Base-by-base conservation (phyloP, 2,113 vertebrate species). In the Pitta sordida region DNA sequence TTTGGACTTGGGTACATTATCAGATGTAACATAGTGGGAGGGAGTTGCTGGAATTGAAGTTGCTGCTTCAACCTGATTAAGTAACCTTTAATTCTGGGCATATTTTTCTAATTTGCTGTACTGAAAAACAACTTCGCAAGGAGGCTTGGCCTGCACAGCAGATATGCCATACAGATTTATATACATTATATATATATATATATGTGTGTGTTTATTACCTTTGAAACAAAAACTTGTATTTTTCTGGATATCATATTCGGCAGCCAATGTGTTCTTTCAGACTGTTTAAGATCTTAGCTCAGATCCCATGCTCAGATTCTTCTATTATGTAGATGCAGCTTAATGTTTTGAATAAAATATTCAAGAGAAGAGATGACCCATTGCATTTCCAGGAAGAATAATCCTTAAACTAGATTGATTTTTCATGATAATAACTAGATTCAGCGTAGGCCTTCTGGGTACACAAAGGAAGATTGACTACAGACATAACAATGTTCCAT, bases 71-170 rank as follows among this genome's bases (percentile, higher is more conserved):
- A 95, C 74, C 86, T 53, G 95, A 97, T 97, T 97, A 96, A 97
- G 96, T 94, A 96, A 94, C 95, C 94, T 97, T 96, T 97, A 95
- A 96, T 93, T 95, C 96, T 85, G 60, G 55, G 90, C 97, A 98
- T 95, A 93, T 97, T 97, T 98, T 98, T 98, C 96, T 96, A 96
- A 98, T 98, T 98, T 98, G 78, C 96, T 76, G 36, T 95, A 91
- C 93, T 93, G 95, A 91, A 96, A 97, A 97, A 94, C 95, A 97
- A 96, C 96, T 97, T 97, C 90, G 94, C 79, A 94, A 93, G 94
- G 84, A 95, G 75, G 56, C 92, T 87, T 89, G 59, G 80, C 73
- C 97, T 92, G 64, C 80, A 49, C 86, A 92, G 79, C 90, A 97
- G 97, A 97, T 94, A 96, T 87, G 58, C 94, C 83, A 87, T 97